These are phyloP conservation scores for Boloria selene DNA, from an alignment of 2,888 invertebrate species.

Conservation along the genomic window DNA sequence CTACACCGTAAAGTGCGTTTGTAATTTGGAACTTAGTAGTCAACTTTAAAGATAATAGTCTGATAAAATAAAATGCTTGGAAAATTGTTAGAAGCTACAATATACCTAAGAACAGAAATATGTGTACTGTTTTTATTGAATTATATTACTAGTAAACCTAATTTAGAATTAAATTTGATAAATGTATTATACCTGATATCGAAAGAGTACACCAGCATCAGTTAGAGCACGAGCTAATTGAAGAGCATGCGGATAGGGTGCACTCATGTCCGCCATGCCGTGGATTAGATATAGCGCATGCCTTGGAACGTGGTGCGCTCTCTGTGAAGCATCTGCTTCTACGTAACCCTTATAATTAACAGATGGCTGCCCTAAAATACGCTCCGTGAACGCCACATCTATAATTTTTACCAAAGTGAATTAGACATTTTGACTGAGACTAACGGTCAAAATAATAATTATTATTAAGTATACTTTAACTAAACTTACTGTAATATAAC, in stretches of 20 bases:
- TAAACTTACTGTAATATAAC: slow-evolving; percentile 93
- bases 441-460: neutral
- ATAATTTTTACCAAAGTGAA: slow-evolving; percentile 40
- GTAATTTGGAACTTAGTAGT: too few relatives aligned
- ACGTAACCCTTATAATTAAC: slow-evolving; percentile 96
- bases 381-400: slow-evolving; percentile 98
- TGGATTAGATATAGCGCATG: slow-evolving; percentile 95
- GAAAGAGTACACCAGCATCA: slow-evolving; percentile 93
- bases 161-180: neutral
- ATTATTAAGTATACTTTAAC: neutral
- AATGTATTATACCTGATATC: slow-evolving; percentile 88
- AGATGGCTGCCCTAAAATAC: slow-evolving; percentile 92
- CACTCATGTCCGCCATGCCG: slow-evolving; percentile 95
- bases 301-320: slow-evolving; percentile 93
- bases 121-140: too few relatives aligned
- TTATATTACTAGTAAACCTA: neutral
- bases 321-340: slow-evolving; percentile 94
- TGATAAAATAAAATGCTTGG: too few relatives aligned
- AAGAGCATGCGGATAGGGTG: slow-evolving; percentile 96
- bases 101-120: too few relatives aligned
- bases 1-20: too few relatives aligned
- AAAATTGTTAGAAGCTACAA: too few relatives aligned
- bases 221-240: slow-evolving; percentile 94
- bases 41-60: too few relatives aligned
- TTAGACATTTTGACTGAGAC: neutral